A percentile compares a stretch with the other conserved stretches of the same genome.
Conservation (phyloP, 2,797 vertebrate genomes). For the Chaenodraco wilsoni region DNA sequence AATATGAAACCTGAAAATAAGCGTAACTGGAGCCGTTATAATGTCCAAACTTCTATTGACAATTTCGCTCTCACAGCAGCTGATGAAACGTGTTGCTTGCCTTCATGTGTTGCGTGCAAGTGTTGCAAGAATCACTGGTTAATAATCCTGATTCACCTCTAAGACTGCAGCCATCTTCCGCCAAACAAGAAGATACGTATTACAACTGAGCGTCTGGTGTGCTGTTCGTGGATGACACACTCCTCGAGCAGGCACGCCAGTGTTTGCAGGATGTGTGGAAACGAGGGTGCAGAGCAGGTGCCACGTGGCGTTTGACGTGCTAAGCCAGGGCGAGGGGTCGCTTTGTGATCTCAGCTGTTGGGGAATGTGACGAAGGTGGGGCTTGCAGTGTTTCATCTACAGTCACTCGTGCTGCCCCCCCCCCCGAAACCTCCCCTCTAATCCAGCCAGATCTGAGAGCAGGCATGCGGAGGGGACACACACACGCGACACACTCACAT, state of each 20-base stretch:
- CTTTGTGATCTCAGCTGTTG: conserved; percentile 11
- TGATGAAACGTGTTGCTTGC: background rate
- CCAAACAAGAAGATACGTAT: conserved; percentile 36
- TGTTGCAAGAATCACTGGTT: conserved; percentile 21
- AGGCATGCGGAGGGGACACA: conserved; percentile 20
- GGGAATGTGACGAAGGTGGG: background rate
- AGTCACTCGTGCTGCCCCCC: conserved; percentile 35
- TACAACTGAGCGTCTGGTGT: conserved; percentile 20
- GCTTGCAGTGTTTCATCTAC: conserved; percentile 34
- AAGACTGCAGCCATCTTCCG: conserved; percentile 35
- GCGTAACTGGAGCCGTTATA: too few species aligned
- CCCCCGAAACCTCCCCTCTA: conserved; percentile 35
- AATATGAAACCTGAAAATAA: too few species aligned
- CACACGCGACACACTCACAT: conserved; percentile 49
- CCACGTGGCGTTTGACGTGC: conserved; percentile 63
- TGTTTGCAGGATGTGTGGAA: conserved; percentile 35
- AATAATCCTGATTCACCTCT: conserved; percentile 56
- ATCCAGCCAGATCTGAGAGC: conserved; percentile 57
- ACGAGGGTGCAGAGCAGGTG: conserved; percentile 54
- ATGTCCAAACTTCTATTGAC: too few species aligned
- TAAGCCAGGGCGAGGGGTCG: conserved; percentile 45
- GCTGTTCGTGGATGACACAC: conserved; percentile 38
- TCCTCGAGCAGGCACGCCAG: conserved; percentile 25
- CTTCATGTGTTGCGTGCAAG: conserved; percentile 16
- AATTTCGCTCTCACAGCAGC: too few species aligned